phyloP scores from a whole-genome alignment of 2,888 invertebrate genomes.

The Holacanthella duospinosa region DNA sequence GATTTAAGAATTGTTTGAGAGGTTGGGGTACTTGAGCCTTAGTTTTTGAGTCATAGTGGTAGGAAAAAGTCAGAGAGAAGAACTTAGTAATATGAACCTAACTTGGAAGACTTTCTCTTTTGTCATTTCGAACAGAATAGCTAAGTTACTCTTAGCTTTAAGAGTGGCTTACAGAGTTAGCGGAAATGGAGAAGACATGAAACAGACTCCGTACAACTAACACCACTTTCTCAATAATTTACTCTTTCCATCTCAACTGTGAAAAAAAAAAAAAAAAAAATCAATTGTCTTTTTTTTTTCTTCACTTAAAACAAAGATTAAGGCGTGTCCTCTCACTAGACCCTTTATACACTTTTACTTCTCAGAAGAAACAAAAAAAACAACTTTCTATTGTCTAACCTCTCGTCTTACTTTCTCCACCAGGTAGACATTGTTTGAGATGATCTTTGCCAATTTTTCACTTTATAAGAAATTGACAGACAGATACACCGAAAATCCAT shows the following conservation, averaged over 20 bases:
- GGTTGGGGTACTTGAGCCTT: neutral
- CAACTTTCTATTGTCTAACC: neutral
- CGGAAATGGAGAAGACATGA: neutral
- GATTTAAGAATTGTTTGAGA: neutral
- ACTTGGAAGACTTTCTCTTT: neutral
- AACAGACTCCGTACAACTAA: neutral
- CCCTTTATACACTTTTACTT: neutral
- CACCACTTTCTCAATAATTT: neutral
- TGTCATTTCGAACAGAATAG: neutral
- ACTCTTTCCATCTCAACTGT: neutral
- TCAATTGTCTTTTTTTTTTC: neutral
- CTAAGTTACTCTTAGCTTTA: neutral
- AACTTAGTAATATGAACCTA: neutral
- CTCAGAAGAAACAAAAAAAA: neutral
- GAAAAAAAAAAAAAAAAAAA: too few species aligned
- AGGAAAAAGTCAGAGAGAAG: too few species aligned
- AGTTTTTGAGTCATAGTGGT: neutral
- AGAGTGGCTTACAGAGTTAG: neutral
- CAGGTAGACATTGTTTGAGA: neutral
- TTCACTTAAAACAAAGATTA: too few species aligned
- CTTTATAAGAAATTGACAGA: neutral
- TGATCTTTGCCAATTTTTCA: neutral
- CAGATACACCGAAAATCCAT: slow-evolving; percentile 2
- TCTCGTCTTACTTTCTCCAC: neutral
- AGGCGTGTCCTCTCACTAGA: neutral